A percentile compares a stretch with the other conserved stretches of the same genome.
These are phyloP conservation scores for Teleogryllus occipitalis DNA, from an alignment of 1,140 invertebrate species.

Conservation along the genomic window DNA sequence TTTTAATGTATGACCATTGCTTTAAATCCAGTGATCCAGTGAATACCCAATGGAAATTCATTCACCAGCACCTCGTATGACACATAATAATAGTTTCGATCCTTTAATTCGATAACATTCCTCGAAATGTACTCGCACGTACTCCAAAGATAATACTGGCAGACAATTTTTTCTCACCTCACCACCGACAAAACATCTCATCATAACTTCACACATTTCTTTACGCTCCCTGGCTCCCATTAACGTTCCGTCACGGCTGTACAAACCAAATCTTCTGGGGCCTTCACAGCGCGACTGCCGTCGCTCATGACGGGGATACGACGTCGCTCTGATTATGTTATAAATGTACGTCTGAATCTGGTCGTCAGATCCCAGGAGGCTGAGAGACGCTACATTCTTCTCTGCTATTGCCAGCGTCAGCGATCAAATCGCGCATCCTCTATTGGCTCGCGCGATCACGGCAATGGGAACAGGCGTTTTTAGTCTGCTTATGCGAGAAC, in stretches of 20 bases:
- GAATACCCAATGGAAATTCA: no score
- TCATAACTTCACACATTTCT: constrained; percentile 1
- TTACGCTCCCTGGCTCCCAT: neutral
- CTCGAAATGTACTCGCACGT: neutral
- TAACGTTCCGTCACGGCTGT: neutral
- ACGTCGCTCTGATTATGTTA: neutral
- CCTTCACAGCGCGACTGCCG: neutral
- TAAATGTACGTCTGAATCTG: neutral
- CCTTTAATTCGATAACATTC: neutral
- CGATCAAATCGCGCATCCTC: no score
- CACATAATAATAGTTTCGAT: neutral
- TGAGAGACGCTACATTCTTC: no score
- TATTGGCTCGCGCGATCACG: no score
- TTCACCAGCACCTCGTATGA: no score
- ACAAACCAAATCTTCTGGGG: neutral
- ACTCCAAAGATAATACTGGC: neutral
- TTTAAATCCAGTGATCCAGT: no score
- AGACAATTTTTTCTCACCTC: neutral
- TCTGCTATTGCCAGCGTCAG: no score
- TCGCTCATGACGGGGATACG: neutral
- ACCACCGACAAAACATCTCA: neutral
- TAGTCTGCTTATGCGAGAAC: no score
- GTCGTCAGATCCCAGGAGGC: no score
- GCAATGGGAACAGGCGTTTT: no score
- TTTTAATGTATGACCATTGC: no score